Percentiles rank a stretch among this genome's conserved stretches.
phyloP scores from a whole-genome alignment of 2,797 vertebrate species.

The Zenarchopterus dispar region DNA sequence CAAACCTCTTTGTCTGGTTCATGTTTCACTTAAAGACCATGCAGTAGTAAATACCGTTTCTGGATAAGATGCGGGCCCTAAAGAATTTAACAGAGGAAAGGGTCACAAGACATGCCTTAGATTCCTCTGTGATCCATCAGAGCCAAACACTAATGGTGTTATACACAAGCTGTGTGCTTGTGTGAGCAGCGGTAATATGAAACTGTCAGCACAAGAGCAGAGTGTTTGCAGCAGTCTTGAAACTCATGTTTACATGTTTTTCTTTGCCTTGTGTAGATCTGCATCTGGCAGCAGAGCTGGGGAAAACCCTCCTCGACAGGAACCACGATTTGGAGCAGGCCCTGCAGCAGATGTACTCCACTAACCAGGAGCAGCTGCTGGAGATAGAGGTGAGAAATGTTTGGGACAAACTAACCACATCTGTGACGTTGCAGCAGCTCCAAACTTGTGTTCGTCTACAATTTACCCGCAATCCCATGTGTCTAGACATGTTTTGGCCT shows the following conservation, averaged over 20 bases:
- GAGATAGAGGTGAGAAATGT: constrained; percentile 91
- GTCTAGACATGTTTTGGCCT: background rate
- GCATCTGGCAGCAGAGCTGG: constrained; percentile 94
- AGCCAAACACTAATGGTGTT: constrained; percentile 7
- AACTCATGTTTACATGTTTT: constrained; percentile 40
- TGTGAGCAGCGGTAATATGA: background rate
- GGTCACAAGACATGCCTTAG: constrained; percentile 31
- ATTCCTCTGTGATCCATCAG: constrained; percentile 37
- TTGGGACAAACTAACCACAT: constrained; percentile 9
- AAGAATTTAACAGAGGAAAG: constrained; percentile 7
- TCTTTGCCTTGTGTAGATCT: constrained; percentile 83
- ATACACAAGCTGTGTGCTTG: constrained; percentile 35
- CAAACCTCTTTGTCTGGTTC: too few relatives aligned
- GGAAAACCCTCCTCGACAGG: constrained; percentile 92
- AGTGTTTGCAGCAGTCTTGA: constrained; percentile 6
- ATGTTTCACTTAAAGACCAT: too few relatives aligned
- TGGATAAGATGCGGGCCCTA: constrained; percentile 15
- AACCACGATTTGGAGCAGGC: constrained; percentile 96
- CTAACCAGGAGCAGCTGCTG: constrained; percentile 94
- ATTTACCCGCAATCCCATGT: background rate
- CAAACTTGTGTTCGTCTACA: background rate
- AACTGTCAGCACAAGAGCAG: constrained; percentile 16
- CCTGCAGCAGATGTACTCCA: constrained; percentile 94
- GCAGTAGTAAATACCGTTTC: background rate
- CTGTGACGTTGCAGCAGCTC: background rate